Base-by-base conservation (phyloP, 1,140 invertebrate genomes). In the Cephus cinctus region DNA sequence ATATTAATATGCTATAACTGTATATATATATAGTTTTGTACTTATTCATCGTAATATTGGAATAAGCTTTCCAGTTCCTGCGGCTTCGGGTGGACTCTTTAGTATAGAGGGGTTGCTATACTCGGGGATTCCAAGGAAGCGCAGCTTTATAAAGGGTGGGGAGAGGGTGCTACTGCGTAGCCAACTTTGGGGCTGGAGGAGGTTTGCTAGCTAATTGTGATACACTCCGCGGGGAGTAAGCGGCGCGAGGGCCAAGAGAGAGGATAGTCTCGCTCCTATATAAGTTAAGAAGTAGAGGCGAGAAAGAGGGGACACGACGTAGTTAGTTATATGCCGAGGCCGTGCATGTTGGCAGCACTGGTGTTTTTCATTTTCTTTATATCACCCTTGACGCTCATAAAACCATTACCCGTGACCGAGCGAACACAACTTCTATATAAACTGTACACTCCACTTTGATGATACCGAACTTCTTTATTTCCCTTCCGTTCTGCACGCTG, bases 341-440 rank as follows among this genome's bases (percentile, higher is more conserved):
- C 58, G 65, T 53, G 65, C 66, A 67, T 65, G 73, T 70, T 68
- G 67, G 59, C 63, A 70, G 65, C 60, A 56, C 56, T 54, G 59
- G 78, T 86, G 84, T 87, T 87, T 86, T 87, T 87, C 86, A 87
- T 87, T 87, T 87, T 86, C 85, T 87, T 87, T 86, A 87, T 86
- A 83, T 86, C 81, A 86, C 85, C 86, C 86, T 71, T 79, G 86
- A 82, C 81, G 81, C 80, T 86, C 84, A 83, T 87, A 86, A 87
- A 86, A 79, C 83, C 86, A 86, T 87, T 87, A 86, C 83, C 82
- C 85, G 80, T 86, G 84, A 86, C 84, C 85, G 81, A 85, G 84
- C 78, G 61, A 59, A 65, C 66, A 63, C 68, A 70, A 75, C 71
- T 75, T 65, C 61, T 63, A 60, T 70, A 67, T 65, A 69, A 65